Percentiles rank a stretch among this genome's conserved stretches.
phyloP scores from a whole-genome alignment of 2,888 invertebrate species.

The Lasiommata megera region DNA sequence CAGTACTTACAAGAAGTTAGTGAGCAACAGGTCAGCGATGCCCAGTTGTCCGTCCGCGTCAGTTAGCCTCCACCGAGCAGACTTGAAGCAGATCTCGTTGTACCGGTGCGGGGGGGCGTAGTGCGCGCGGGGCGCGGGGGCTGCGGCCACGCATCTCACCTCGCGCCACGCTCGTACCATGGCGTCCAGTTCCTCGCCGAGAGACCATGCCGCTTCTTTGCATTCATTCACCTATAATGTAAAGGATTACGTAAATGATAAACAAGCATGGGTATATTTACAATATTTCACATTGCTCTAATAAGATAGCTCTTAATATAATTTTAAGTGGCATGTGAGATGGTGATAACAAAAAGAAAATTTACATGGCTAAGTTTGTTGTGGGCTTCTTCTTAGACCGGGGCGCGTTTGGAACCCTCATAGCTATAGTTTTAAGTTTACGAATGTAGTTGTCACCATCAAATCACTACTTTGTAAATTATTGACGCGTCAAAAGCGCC shows the following conservation, averaged over 20 bases:
- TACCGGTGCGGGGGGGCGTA: slow-evolving; percentile 87
- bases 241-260: background rate
- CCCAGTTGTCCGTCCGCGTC: slow-evolving; percentile 99
- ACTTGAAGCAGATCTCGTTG: slow-evolving; percentile 97
- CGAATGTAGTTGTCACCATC: too few species aligned
- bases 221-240: slow-evolving; percentile 87
- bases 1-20: slow-evolving; percentile 86
- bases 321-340: too few species aligned
- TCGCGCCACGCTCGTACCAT: slow-evolving; percentile 97
- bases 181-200: slow-evolving; percentile 96
- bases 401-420: too few species aligned
- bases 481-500: too few species aligned
- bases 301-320: too few species aligned
- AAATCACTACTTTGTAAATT: too few species aligned
- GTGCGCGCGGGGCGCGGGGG: slow-evolving; percentile 83
- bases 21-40: slow-evolving; percentile 96
- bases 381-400: too few species aligned
- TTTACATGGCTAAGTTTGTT: too few species aligned
- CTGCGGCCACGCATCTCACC: slow-evolving; percentile 81
- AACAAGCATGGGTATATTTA: too few species aligned
- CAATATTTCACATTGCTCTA: too few species aligned
- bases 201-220: slow-evolving; percentile 92
- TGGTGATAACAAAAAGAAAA: too few species aligned
- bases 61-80: slow-evolving; percentile 98
- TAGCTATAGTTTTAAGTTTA: too few species aligned